phyloP scores from a whole-genome alignment of 2,797 vertebrate genomes.

The Mastacembelus armatus region DNA sequence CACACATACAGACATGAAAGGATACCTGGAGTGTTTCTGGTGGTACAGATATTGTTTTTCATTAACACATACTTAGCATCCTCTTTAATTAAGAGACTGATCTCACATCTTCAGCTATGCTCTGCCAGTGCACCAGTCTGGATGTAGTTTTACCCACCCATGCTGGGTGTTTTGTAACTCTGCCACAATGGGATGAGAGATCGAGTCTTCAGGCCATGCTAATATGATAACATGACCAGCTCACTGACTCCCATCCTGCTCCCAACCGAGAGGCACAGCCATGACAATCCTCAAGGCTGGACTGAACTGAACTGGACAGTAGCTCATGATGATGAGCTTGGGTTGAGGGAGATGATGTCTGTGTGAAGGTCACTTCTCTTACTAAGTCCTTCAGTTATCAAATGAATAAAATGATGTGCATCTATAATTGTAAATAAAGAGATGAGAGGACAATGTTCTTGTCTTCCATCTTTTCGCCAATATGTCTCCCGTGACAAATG shows the following conservation, averaged over 20 bases:
- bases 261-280: constrained; percentile 43
- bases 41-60: not conserved
- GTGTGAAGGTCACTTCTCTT: constrained; percentile 51
- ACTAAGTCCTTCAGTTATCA: constrained; percentile 1
- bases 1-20: not conserved
- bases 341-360: constrained; percentile 27
- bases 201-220: constrained; percentile 54
- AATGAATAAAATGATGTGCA: not conserved
- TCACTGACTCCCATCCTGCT: constrained; percentile 58
- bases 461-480: not conserved
- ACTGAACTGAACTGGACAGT: constrained; percentile 30
- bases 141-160: constrained; percentile 12
- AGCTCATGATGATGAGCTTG: constrained; percentile 25
- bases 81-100: not conserved
- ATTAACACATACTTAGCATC: constrained; percentile 19
- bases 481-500: not conserved
- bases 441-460: not conserved
- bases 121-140: constrained; percentile 11
- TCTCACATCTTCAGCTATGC: not conserved
- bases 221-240: constrained; percentile 60
- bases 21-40: not conserved
- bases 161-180: constrained; percentile 50
- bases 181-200: constrained; percentile 56
- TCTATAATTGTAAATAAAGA: not conserved
- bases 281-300: constrained; percentile 46